A percentile compares a stretch with the other conserved stretches of the same genome.
Conservation (phyloP, 2,888 invertebrate species). For the Lochmaea capreae region DNA sequence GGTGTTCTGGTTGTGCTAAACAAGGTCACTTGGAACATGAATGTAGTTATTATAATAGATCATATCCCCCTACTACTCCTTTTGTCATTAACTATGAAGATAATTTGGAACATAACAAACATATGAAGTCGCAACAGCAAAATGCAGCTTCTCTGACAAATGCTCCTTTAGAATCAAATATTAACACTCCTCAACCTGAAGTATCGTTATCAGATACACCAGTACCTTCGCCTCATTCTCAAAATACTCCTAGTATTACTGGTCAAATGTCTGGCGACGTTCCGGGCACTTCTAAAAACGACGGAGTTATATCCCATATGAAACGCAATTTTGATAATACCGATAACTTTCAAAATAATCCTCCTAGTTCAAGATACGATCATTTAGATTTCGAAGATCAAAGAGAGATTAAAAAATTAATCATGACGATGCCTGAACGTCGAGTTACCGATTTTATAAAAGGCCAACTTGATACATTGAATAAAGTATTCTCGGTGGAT, state of each 20-base stretch:
- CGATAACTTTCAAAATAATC: neutral
- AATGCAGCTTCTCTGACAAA: neutral
- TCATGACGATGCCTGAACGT: constrained; percentile 10
- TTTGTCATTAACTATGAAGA: constrained; percentile 51
- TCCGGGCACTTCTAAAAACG: constrained; percentile 11
- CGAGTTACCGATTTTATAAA: constrained; percentile 36
- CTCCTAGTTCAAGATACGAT: neutral
- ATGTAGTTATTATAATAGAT: constrained; percentile 53
- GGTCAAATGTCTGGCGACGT: constrained; percentile 13
- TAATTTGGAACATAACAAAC: constrained; percentile 41
- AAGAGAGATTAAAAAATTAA: constrained; percentile 29
- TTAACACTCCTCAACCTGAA: neutral
- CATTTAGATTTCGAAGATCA: constrained; percentile 29
- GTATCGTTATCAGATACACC: constrained; percentile 1
- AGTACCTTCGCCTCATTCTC: neutral
- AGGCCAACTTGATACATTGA: constrained; percentile 35
- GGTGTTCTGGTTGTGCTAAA: constrained; percentile 66
- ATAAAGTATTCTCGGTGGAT: constrained; percentile 20
- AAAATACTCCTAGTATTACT: neutral
- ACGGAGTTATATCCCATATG: constrained; percentile 32
- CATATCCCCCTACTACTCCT: constrained; percentile 54
- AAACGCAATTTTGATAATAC: constrained; percentile 24
- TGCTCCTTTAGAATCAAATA: neutral
- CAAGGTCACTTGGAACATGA: constrained; percentile 63
- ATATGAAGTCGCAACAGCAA: neutral